These are phyloP conservation scores for Xiphophorus maculatus DNA, from an alignment of 2,113 vertebrate genomes.

Conservation along the genomic window DNA sequence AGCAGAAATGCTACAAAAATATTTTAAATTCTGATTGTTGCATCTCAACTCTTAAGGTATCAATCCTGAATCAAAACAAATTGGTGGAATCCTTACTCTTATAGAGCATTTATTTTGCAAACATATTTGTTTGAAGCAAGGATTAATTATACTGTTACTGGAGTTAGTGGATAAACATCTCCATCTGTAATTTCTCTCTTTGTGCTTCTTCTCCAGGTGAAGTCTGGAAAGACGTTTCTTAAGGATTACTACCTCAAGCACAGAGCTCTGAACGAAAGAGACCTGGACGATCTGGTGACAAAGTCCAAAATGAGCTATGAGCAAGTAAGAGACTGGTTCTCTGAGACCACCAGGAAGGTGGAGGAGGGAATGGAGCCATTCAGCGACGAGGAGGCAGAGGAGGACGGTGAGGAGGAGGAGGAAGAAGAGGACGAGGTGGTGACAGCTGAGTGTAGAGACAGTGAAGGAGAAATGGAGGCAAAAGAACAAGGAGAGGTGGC, in stretches of 20 bases:
- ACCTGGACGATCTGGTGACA: constrained; percentile 92
- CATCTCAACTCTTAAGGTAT: background rate
- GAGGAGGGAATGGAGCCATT: constrained; percentile 87
- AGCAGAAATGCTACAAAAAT: background rate
- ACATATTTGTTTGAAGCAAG: background rate
- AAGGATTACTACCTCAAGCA: constrained; percentile 95
- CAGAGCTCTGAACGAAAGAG: constrained; percentile 91
- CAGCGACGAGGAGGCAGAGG: constrained; percentile 78
- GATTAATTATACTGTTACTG: background rate
- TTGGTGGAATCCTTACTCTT: background rate
- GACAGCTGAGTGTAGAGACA: constrained; percentile 69
- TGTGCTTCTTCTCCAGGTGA: constrained; percentile 58
- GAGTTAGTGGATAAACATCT: background rate
- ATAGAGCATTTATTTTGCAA: background rate
- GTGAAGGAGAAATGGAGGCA: constrained; percentile 81
- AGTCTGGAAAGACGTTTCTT: constrained; percentile 90
- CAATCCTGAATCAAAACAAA: background rate
- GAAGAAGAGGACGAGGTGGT: constrained; percentile 78
- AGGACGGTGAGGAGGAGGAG: constrained; percentile 77
- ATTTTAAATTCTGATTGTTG: too few relatives aligned
- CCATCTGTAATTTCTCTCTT: background rate
- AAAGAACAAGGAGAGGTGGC: constrained; percentile 66
- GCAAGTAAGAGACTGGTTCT: constrained; percentile 97
- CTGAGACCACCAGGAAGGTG: constrained; percentile 81
- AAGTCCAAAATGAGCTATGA: constrained; percentile 96